phyloP scores from a whole-genome alignment of 2,113 vertebrate species.

The Cryptotis parvus region DNA sequence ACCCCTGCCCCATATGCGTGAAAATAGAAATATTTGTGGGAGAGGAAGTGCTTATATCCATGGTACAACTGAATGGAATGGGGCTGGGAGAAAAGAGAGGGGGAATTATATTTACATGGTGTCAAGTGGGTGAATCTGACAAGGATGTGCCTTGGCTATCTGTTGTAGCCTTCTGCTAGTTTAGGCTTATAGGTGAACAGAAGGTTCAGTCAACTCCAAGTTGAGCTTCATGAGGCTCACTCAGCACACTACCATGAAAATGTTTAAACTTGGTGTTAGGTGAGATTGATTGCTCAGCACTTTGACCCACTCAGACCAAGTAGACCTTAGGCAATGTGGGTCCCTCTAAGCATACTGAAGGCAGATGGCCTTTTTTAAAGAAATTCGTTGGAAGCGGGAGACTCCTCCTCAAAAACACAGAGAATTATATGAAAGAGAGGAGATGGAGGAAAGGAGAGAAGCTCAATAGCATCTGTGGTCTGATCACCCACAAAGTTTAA shows the following conservation, averaged over 20 bases:
- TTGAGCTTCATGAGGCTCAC: no score
- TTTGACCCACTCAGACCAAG: neutral
- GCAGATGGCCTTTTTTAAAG: neutral
- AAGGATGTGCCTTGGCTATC: neutral
- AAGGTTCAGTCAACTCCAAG: neutral
- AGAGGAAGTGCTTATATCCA: neutral
- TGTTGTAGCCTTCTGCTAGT: neutral
- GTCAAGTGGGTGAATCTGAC: neutral
- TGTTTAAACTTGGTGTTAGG: neutral
- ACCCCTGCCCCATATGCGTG: neutral
- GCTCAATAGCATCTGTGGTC: no score
- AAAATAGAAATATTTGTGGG: slow-evolving; percentile 47
- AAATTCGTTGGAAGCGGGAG: neutral
- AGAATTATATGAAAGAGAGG: neutral
- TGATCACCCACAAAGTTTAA: neutral
- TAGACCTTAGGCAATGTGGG: neutral
- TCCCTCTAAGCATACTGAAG: neutral
- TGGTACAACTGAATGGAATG: neutral
- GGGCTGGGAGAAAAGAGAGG: neutral
- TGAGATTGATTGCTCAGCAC: no score
- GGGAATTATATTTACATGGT: slow-evolving; percentile 6
- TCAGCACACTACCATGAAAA: neutral
- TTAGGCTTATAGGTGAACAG: neutral
- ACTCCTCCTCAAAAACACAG: neutral
- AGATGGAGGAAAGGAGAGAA: neutral